These are phyloP conservation scores for Microtus richardsoni DNA, from an alignment of 2,113 vertebrate genomes.

Conservation along the genomic window DNA sequence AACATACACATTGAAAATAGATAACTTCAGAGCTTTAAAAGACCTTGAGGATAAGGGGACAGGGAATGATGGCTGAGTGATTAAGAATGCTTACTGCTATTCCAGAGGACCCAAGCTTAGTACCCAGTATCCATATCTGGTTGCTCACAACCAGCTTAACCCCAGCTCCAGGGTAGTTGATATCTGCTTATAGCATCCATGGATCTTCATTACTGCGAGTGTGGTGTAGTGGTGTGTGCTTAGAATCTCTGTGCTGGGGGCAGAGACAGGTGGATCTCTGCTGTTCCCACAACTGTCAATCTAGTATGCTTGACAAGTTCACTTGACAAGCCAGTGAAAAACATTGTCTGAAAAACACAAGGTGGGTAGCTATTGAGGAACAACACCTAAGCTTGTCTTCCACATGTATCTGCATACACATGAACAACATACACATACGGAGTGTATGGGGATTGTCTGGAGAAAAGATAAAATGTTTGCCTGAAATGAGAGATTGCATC, in stretches of 20 bases:
- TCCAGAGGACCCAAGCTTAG: not conserved
- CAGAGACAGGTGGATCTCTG: not conserved
- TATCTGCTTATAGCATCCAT: too few species aligned
- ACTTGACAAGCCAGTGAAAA: not conserved
- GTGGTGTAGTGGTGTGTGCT: not conserved
- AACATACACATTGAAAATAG: slow-evolving; percentile 27
- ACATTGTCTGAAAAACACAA: not conserved
- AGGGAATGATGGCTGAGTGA: not conserved
- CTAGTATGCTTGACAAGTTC: not conserved
- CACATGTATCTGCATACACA: too few species aligned
- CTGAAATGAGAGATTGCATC: not conserved
- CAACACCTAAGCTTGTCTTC: not conserved
- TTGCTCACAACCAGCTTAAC: not conserved
- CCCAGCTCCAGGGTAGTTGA: not conserved
- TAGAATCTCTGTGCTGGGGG: not conserved
- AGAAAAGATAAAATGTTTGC: not conserved
- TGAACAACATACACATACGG: not conserved
- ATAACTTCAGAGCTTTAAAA: slow-evolving; percentile 1
- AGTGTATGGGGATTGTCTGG: not conserved
- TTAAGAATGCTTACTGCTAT: not conserved
- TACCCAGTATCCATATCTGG: not conserved
- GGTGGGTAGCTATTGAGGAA: not conserved
- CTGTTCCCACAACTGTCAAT: too few species aligned
- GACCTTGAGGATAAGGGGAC: not conserved
- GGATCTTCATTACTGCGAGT: too few species aligned